These are phyloP conservation scores for Bactericera cockerelli DNA, from an alignment of 1,140 invertebrate genomes.

Conservation along the genomic window DNA sequence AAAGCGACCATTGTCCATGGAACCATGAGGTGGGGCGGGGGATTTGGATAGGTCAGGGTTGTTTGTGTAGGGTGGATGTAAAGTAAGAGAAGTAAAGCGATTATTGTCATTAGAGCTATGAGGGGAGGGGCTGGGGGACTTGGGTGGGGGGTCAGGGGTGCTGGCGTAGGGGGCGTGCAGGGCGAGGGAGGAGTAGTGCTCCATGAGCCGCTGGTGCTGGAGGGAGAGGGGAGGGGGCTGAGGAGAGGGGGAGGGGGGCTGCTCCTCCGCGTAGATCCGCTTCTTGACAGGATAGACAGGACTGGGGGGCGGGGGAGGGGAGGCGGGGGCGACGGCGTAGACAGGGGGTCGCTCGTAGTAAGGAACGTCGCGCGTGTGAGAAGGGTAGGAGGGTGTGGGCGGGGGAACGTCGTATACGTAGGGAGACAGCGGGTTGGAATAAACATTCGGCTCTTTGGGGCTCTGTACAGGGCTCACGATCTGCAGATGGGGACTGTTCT, in stretches of 20 bases:
- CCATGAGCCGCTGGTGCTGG: neutral
- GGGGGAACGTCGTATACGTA: slow-evolving; percentile 13
- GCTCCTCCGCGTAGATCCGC: slow-evolving; percentile 37
- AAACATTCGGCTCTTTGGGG: slow-evolving; percentile 18
- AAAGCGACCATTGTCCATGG: neutral
- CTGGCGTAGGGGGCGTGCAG: neutral
- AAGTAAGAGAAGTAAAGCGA: neutral
- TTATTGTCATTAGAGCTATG: too few species aligned
- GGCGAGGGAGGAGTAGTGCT: slow-evolving; percentile 2
- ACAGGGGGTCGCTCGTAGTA: neutral
- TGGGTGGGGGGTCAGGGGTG: neutral
- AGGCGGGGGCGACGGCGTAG: neutral
- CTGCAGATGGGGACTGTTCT: slow-evolving; percentile 11
- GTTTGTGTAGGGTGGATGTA: neutral
- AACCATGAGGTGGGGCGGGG: neutral
- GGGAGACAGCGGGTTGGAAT: slow-evolving; percentile 19
- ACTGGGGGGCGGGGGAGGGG: neutral
- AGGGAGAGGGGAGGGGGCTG: neutral
- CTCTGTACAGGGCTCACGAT: slow-evolving; percentile 12
- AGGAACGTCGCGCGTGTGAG: slow-evolving; percentile 13
- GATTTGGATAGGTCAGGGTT: neutral
- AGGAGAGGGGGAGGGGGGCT: neutral
- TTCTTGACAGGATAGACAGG: slow-evolving; percentile 37
- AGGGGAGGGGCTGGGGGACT: neutral
- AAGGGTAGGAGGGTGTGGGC: slow-evolving; percentile 12